Evolutionary conservation across 2,113 vertebrate species (phyloP), one percentile per base, ranked within the genome.

Genomic region (Rhea pennata): DNA sequence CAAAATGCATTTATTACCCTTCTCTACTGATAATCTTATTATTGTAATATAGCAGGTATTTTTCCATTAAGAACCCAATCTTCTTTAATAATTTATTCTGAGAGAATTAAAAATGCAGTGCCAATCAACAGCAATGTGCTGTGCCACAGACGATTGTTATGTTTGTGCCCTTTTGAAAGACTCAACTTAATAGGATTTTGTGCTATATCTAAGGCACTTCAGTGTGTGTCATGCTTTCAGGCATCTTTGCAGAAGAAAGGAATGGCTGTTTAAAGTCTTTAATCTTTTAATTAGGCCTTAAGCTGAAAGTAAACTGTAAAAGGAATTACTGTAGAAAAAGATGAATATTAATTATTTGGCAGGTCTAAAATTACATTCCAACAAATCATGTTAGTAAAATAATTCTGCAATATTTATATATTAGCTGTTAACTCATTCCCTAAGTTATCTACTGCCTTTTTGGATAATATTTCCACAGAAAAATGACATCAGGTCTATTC

Each of bases 201-300:
- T 70, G 4, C n/a, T 27, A 6, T 5, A 17, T 1, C 0, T 17
- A 50, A 19, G 59, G 51, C 22, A 14, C 46, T 71, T 81, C 11
- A 21, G 16, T 29, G 21, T 39, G 15, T 71, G 62, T 15, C 22
- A 17, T 39, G 33, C 65, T 42, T 88, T 46, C 33, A 70, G 42
- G 33, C 21, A 21, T 69, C 58, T 65, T 27, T 92, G 53, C 53
- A 70, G 61, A 36, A n/a, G 46, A 58, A 89, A 82, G 5, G 51
- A 95, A 39, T 48, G 17, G 5, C n/a, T 48, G 6, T 31, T 87
- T 44, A n/a, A 79, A 85, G 12, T 74, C 46, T 76, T 81, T 39
- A 91, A 42, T 88, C 44, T 88, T 86, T 83, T 87, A 86, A 80
- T 84, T 77, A 87, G 95, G 29, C 50, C 22, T 65, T n/a, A 85